Percentiles rank a stretch among this genome's conserved stretches.
Conservation (phyloP, 2,888 invertebrate genomes). For the Dyspetes luteomarginatus region DNA sequence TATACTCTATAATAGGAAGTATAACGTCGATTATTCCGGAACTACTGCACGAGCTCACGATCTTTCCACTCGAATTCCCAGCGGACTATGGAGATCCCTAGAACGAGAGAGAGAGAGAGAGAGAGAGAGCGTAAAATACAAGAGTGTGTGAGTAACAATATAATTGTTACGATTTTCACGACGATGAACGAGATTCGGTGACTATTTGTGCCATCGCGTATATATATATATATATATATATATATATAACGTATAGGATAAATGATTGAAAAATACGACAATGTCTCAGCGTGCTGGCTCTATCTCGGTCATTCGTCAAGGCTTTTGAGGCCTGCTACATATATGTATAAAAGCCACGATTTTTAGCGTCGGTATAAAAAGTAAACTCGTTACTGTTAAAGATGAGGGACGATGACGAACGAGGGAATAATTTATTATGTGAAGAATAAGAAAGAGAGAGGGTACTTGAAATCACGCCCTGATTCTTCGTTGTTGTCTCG, state of each 20-base stretch:
- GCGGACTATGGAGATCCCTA: slow-evolving; percentile 20
- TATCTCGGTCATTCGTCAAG: slow-evolving; percentile 51
- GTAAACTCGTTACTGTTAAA: slow-evolving; percentile 69
- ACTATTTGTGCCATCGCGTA: neutral
- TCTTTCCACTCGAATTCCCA: slow-evolving; percentile 58
- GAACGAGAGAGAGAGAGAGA: slow-evolving; percentile 5
- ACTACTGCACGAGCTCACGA: slow-evolving; percentile 37
- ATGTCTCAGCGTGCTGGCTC: slow-evolving; percentile 67
- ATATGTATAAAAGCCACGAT: neutral
- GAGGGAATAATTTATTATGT: slow-evolving; percentile 33
- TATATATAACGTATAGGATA: neutral
- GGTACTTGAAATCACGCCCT: slow-evolving; percentile 64
- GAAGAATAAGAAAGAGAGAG: slow-evolving; percentile 49
- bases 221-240: neutral
- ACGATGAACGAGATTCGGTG: slow-evolving; percentile 21
- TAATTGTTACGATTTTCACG: slow-evolving; percentile 28
- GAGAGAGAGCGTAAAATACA: slow-evolving; percentile 1
- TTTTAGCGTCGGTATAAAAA: slow-evolving; percentile 53
- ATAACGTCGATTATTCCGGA: slow-evolving; percentile 39
- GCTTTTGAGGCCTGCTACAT: slow-evolving; percentile 12
- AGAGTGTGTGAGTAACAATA: slow-evolving; percentile 6
- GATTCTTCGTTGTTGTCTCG: slow-evolving; percentile 68
- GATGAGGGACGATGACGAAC: slow-evolving; percentile 48
- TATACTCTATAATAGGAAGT: slow-evolving; percentile 14
- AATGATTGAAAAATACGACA: slow-evolving; percentile 56